Conservation (phyloP, 2,797 vertebrate genomes). For the Gadopsis bispinosus region DNA sequence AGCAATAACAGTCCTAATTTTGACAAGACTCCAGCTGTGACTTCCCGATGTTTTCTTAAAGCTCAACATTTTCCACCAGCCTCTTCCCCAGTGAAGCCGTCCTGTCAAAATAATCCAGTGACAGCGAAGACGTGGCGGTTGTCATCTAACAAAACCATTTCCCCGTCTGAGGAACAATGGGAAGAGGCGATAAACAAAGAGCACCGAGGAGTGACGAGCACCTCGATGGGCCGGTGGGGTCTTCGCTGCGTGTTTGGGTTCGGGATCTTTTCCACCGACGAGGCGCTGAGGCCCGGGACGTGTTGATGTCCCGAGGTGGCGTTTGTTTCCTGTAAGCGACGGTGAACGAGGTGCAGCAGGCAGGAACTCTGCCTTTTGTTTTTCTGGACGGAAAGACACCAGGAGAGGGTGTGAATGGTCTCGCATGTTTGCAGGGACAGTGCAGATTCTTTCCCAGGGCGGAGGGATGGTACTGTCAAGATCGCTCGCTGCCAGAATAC, state of each 20-base stretch:
- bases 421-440: slow-evolving; percentile 73
- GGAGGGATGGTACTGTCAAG: slow-evolving; percentile 65
- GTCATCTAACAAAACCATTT: slow-evolving; percentile 61
- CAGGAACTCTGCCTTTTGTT: slow-evolving; percentile 80
- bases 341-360: slow-evolving; percentile 65
- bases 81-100: slow-evolving; percentile 24
- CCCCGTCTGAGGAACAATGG: slow-evolving; percentile 67
- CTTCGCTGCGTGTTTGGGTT: slow-evolving; percentile 43
- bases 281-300: slow-evolving; percentile 34
- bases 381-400: slow-evolving; percentile 80
- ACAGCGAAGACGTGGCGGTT: slow-evolving; percentile 41
- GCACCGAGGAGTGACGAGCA: slow-evolving; percentile 63
- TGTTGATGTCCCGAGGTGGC: slow-evolving; percentile 69
- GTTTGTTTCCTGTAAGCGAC: slow-evolving; percentile 64
- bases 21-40: slow-evolving; percentile 8
- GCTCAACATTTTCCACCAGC: slow-evolving; percentile 53
- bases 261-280: slow-evolving; percentile 61
- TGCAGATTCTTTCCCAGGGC: slow-evolving; percentile 83
- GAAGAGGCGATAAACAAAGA: slow-evolving; percentile 52
- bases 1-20: neutral
- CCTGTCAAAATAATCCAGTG: slow-evolving; percentile 66
- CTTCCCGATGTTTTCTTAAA: slow-evolving; percentile 35
- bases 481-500: slow-evolving; percentile 72
- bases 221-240: slow-evolving; percentile 30
- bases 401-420: slow-evolving; percentile 61